Base-by-base conservation (phyloP, 2,888 invertebrate genomes). In the Scaptomyza reducta region DNA sequence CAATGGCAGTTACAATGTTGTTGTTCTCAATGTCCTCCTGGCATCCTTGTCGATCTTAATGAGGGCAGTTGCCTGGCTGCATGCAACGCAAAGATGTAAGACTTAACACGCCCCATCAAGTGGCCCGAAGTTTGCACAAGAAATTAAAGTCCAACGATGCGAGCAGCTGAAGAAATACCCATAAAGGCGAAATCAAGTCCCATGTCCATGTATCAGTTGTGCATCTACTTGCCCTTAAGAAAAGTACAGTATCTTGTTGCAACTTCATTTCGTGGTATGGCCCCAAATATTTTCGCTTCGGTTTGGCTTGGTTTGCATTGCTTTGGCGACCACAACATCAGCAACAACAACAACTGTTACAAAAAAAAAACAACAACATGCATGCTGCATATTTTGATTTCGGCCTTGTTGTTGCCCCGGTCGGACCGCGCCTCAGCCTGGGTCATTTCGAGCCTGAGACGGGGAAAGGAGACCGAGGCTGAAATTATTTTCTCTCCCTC, bases 181-280 rank as follows among this genome's bases (percentile, higher is more conserved):
- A 68, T 75, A 85, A 77, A 77, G 70, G 77, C 60, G 45, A 70
- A 82, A 82, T 68, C 71, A 77, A 68, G 75, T 69, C 80, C 74
- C 72, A 71, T 67, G 87, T 71, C 66, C 78, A 42, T 74, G 85
- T 84, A 88, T 85, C 88, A 71, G 87, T 81, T 87, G 85, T 78
- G 84, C 85, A 87, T 88, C 88, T 83, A 83, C 86, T 81, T 87
- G 88, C 87, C 88, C 85, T 88, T 84, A 88, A 85, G 85, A 88
- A 87, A 85, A 88, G 85, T 85, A 88, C 87, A 87, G 81, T 88
- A 85, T 88, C 87, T 85, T 84, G 88, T 85, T 85, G 85, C 81
- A 85, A 85, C 85, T 85, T 85, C 79, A 85, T 88, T 88, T 85
- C 85, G 77, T 78, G 69, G 79, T 77, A 83, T 77, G 86, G 88